Percentiles rank a stretch among this genome's conserved stretches.
These are phyloP conservation scores for Argyresthia albistria DNA, from an alignment of 2,888 invertebrate species.

Conservation along the genomic window DNA sequence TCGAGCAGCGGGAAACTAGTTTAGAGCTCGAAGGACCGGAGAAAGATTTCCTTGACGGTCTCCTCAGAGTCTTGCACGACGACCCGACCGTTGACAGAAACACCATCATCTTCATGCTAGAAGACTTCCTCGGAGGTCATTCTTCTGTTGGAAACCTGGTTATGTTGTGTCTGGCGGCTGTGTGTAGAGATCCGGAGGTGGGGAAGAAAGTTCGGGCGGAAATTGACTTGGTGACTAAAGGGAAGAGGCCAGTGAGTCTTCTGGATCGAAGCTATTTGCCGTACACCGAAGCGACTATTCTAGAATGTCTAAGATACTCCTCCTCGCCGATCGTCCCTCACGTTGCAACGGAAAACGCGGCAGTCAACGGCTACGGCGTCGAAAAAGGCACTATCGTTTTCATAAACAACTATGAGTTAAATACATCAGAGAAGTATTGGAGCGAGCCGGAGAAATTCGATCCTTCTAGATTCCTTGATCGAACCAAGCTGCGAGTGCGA, in stretches of 20 bases:
- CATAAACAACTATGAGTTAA: conserved; percentile 87
- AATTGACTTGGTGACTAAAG: conserved; percentile 74
- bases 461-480: conserved; percentile 81
- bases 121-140: conserved; percentile 91
- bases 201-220: conserved; percentile 78
- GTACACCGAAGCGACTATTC: conserved; percentile 85
- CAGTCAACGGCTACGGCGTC: conserved; percentile 79
- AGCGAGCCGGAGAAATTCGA: conserved; percentile 78
- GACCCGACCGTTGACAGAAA: conserved; percentile 80
- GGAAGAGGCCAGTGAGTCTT: conserved; percentile 72
- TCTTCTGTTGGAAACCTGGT: conserved; percentile 90
- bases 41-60: conserved; percentile 85
- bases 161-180: conserved; percentile 81
- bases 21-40: conserved; percentile 75
- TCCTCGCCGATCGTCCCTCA: conserved; percentile 94
- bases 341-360: conserved; percentile 84
- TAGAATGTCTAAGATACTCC: conserved; percentile 83
- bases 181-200: conserved; percentile 77
- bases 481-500: conserved; percentile 35
- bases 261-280: conserved; percentile 79
- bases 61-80: conserved; percentile 78
- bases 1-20: conserved; percentile 69
- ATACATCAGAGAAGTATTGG: conserved; percentile 83
- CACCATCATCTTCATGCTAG: conserved; percentile 85
- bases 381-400: conserved; percentile 86